Evolutionary conservation across 2,113 vertebrate genomes (phyloP).

Genomic region (Syngnathus floridae): DNA sequence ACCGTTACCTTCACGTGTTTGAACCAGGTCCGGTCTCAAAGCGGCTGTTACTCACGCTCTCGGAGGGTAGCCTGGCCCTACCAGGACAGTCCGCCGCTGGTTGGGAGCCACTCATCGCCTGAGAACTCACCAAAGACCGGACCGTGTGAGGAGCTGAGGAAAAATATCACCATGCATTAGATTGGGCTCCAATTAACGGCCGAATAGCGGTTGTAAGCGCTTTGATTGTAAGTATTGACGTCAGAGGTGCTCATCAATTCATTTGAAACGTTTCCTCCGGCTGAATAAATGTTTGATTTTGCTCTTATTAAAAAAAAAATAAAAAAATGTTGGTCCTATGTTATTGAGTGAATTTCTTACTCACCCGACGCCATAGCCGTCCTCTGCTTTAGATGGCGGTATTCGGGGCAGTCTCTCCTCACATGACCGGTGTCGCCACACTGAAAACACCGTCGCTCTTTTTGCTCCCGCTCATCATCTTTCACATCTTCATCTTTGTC

Average conservation of each 20-base stretch:
- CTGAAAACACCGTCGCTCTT: conserved; percentile 94
- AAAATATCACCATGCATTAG: background rate
- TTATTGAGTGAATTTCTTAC: too few relatives aligned
- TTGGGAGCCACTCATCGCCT: conserved; percentile 79
- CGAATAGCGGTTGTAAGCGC: background rate
- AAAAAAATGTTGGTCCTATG: too few relatives aligned
- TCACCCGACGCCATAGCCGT: conserved; percentile 69
- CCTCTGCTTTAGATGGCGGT: conserved; percentile 86
- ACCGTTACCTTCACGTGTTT: background rate
- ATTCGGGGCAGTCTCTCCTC: conserved; percentile 91
- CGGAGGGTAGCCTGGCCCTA: conserved; percentile 83
- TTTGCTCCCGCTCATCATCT: conserved; percentile 86
- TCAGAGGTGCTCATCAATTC: too few relatives aligned
- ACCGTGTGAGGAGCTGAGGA: conserved; percentile 81
- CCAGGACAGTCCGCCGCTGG: conserved; percentile 71
- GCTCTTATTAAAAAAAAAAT: too few relatives aligned
- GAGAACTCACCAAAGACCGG: conserved; percentile 78
- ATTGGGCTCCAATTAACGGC: too few relatives aligned
- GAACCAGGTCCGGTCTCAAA: background rate
- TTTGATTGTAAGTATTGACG: too few relatives aligned
- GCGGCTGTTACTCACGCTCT: conserved; percentile 81
- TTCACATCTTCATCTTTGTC: conserved; percentile 88
- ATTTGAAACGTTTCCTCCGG: too few relatives aligned
- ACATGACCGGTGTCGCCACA: conserved; percentile 93
- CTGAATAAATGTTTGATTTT: too few relatives aligned